Evolutionary conservation across 1,140 invertebrate species (phyloP).

Genomic region (Lordiphosa stackelbergi): DNA sequence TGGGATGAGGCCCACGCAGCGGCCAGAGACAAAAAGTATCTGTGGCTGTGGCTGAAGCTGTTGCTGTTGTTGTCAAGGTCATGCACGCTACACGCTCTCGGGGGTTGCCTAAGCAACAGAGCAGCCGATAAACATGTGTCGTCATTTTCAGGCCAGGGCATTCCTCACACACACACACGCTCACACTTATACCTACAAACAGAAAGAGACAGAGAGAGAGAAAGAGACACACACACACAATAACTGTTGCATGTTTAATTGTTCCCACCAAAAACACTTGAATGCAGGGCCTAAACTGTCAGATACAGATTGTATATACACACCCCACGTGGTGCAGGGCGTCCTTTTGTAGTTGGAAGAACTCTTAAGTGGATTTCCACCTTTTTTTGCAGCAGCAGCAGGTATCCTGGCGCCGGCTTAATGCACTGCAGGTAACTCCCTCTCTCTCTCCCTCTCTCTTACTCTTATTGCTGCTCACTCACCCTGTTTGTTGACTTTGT

Average conservation of each 20-base stretch:
- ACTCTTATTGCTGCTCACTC: constrained; percentile 18
- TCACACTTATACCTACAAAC: constrained; percentile 1
- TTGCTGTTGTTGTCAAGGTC: constrained; percentile 65
- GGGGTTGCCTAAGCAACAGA: constrained; percentile 54
- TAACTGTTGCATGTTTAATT: constrained; percentile 75
- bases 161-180: constrained; percentile 46
- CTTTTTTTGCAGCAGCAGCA: constrained; percentile 56
- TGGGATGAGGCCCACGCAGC: neutral
- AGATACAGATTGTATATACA: constrained; percentile 10
- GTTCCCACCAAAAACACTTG: constrained; percentile 57
- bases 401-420: constrained; percentile 74
- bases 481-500: constrained; percentile 18
- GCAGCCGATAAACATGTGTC: constrained; percentile 68
- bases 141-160: constrained; percentile 63
- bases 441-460: neutral
- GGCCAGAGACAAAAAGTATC: constrained; percentile 6
- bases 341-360: constrained; percentile 3
- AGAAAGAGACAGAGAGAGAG: constrained; percentile 17
- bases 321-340: constrained; percentile 6
- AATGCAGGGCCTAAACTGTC: constrained; percentile 20
- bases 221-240: constrained; percentile 26
- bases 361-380: constrained; percentile 72
- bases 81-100: constrained; percentile 38
- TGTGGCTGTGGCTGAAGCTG: constrained; percentile 22
- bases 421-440: constrained; percentile 43